Percentiles rank a stretch among this genome's conserved stretches.
These are phyloP conservation scores for Drosophila sp. DNA, from an alignment of 1,140 invertebrate species.

Conservation along the genomic window DNA sequence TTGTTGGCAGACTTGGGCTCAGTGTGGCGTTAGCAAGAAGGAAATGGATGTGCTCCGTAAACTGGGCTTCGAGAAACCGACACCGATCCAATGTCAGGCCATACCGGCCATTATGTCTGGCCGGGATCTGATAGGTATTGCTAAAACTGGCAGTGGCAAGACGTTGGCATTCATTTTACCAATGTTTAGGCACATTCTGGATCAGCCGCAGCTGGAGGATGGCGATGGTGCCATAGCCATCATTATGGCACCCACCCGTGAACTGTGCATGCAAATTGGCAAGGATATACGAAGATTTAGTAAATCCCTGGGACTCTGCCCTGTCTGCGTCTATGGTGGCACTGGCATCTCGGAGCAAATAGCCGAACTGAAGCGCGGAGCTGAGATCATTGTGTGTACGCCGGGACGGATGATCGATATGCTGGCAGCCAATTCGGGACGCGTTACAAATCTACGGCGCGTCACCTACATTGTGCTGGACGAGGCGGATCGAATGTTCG, in stretches of 20 bases:
- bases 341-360: slow-evolving; percentile 92
- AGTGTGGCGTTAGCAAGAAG: slow-evolving; percentile 98
- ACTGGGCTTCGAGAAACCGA: slow-evolving; percentile 97
- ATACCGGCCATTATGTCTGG: slow-evolving; percentile 99
- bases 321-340: slow-evolving; percentile 99
- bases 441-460: slow-evolving; percentile 97
- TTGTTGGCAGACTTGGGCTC: slow-evolving; percentile 92
- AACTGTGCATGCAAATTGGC: slow-evolving; percentile 99
- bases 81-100: slow-evolving; percentile 99
- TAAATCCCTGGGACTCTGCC: slow-evolving; percentile 92
- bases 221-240: slow-evolving; percentile 98
- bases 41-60: slow-evolving; percentile 97
- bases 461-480: slow-evolving; percentile 99
- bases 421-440: slow-evolving; percentile 98
- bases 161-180: slow-evolving; percentile 98
- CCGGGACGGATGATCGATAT: slow-evolving; percentile 99
- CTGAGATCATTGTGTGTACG: slow-evolving; percentile 99
- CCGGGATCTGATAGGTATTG: slow-evolving; percentile 98
- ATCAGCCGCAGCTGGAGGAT: slow-evolving; percentile 96
- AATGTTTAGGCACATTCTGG: slow-evolving; percentile 98
- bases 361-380: slow-evolving; percentile 98
- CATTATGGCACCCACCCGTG: slow-evolving; percentile 99
- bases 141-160: slow-evolving; percentile 99
- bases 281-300: slow-evolving; percentile 98
- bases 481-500: slow-evolving; percentile 99